A percentile compares a stretch with the other conserved stretches of the same genome.
phyloP scores from a whole-genome alignment of 2,888 invertebrate species.

The Miltochrista miniata region DNA sequence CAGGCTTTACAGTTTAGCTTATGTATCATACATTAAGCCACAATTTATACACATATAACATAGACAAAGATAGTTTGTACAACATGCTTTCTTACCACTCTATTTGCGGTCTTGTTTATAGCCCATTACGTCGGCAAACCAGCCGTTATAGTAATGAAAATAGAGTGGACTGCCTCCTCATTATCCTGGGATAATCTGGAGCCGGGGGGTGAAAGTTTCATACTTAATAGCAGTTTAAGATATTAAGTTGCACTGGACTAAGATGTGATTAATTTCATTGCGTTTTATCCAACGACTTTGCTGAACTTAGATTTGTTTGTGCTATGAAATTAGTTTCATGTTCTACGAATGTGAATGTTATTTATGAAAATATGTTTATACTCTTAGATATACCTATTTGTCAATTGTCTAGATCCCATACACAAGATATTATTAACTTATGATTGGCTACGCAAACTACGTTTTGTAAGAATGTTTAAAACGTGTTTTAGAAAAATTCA shows the following conservation, averaged over 20 bases:
- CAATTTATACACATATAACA: constrained; percentile 10
- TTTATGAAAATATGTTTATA: too few relatives aligned
- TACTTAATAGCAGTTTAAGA: constrained; percentile 40
- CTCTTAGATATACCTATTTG: too few relatives aligned
- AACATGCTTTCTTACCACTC: constrained; percentile 64
- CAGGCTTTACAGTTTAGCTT: background rate
- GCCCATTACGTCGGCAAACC: constrained; percentile 73
- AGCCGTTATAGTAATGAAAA: constrained; percentile 76
- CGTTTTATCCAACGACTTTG: constrained; percentile 15
- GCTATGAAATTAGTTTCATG: too few relatives aligned
- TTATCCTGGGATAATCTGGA: constrained; percentile 75
- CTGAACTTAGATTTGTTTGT: background rate
- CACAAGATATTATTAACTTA: too few relatives aligned
- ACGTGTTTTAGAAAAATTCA: too few relatives aligned
- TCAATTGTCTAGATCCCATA: too few relatives aligned
- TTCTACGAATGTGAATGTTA: too few relatives aligned
- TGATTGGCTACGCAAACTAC: too few relatives aligned
- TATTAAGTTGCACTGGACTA: constrained; percentile 38
- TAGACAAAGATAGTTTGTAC: background rate
- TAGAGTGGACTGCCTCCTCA: constrained; percentile 69
- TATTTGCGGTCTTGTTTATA: constrained; percentile 76
- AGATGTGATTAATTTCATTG: constrained; percentile 30
- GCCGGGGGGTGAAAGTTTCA: constrained; percentile 39
- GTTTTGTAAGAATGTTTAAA: too few relatives aligned
- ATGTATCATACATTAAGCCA: constrained; percentile 26